Conservation (phyloP, 2,888 invertebrate genomes). For the Onchidella celtica region DNA sequence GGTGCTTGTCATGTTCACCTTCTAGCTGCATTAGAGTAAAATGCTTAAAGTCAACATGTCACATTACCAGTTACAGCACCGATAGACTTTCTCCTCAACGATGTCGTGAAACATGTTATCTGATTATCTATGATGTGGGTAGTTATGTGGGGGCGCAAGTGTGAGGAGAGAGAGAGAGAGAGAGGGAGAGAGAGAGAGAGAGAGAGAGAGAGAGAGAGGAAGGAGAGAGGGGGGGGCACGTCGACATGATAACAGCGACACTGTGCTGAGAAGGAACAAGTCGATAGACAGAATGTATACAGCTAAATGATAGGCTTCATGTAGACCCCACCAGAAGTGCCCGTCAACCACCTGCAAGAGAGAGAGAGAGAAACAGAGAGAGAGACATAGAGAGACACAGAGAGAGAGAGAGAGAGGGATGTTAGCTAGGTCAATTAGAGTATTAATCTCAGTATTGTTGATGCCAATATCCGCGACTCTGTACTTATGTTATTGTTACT, state of each 20-base stretch:
- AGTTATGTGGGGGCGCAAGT: neutral
- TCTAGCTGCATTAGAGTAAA: too few relatives aligned
- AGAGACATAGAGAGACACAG: neutral
- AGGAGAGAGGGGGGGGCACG: conserved; percentile 5
- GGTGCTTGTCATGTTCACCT: too few relatives aligned
- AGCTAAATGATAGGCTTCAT: too few relatives aligned
- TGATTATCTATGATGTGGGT: neutral
- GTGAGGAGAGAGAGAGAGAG: conserved; percentile 2
- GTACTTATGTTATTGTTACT: too few relatives aligned
- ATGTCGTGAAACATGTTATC: neutral
- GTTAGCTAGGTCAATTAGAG: neutral
- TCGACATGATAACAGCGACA: too few relatives aligned
- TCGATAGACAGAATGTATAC: too few relatives aligned
- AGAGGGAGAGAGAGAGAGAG: conserved; percentile 8
- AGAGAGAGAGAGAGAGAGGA: conserved; percentile 4
- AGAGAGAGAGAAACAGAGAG: neutral
- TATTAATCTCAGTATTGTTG: neutral
- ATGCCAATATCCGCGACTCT: too few relatives aligned
- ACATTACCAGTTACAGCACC: too few relatives aligned
- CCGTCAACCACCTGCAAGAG: neutral
- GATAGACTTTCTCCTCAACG: too few relatives aligned
- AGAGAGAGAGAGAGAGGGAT: neutral
- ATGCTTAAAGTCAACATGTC: too few relatives aligned
- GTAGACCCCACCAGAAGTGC: too few relatives aligned
- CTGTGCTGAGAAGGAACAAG: too few relatives aligned